Conservation (phyloP, 2,797 vertebrate genomes). For the Lophius americanus region DNA sequence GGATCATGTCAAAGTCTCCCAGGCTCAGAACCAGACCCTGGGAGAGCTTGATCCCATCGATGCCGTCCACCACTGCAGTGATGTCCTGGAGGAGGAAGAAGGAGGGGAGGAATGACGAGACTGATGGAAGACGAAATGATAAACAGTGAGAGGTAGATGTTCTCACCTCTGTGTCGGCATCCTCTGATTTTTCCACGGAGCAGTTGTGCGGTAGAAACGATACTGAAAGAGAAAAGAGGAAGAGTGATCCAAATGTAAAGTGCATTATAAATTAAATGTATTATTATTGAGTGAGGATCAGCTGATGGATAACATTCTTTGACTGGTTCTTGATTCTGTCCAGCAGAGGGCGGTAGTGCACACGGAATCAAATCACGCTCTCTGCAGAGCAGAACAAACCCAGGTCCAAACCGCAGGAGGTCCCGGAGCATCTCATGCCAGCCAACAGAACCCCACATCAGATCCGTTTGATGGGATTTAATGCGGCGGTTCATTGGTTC, state of each 20-base stretch:
- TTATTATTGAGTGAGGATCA: no score
- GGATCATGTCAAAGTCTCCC: conserved; percentile 94
- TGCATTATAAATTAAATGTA: no score
- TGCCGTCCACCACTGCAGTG: conserved; percentile 93
- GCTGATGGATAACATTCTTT: no score
- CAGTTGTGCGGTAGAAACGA: conserved; percentile 89
- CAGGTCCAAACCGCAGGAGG: conserved; percentile 44
- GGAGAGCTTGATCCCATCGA: conserved; percentile 95
- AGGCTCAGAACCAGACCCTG: conserved; percentile 91
- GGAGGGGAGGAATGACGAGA: background rate
- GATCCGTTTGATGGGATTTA: conserved; percentile 26
- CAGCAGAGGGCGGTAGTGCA: conserved; percentile 60
- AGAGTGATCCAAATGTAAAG: no score
- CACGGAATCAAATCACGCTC: conserved; percentile 6
- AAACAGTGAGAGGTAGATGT: background rate
- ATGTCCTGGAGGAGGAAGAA: conserved; percentile 82
- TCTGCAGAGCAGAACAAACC: conserved; percentile 27
- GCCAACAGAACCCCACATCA: conserved; percentile 6
- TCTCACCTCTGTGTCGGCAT: conserved; percentile 89
- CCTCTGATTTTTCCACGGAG: conserved; percentile 88
- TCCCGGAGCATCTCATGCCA: conserved; percentile 13
- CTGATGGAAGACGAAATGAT: background rate
- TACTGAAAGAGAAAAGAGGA: conserved; percentile 74
- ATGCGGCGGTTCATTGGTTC: background rate
- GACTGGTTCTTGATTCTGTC: background rate